Evolutionary conservation across 2,113 vertebrate genomes (phyloP).

Genomic region (Geococcyx californianus): DNA sequence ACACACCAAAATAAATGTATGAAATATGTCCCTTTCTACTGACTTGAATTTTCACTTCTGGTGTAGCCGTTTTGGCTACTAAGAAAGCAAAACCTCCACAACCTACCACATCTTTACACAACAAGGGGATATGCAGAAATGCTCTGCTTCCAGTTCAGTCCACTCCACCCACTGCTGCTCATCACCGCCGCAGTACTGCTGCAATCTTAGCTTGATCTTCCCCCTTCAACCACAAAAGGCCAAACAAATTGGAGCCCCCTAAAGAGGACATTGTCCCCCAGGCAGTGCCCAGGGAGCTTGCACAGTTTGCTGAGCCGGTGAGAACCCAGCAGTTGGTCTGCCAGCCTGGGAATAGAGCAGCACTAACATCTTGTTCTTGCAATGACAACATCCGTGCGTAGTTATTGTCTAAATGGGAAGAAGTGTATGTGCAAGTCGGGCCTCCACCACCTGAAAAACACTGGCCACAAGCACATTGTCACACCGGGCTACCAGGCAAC

Average conservation of each 20-base stretch:
- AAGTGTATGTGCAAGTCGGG: accelerated
- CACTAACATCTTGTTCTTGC: background rate
- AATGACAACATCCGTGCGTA: background rate
- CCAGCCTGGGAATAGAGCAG: background rate
- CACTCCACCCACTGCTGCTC: background rate
- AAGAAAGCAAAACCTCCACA: background rate
- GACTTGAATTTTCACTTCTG: background rate
- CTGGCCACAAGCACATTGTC: accelerated
- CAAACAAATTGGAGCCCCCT: background rate
- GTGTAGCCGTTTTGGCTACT: background rate
- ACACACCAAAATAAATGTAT: background rate
- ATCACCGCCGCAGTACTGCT: background rate
- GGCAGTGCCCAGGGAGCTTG: background rate
- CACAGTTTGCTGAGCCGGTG: background rate
- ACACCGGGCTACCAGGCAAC: background rate
- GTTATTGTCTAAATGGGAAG: background rate
- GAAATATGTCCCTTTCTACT: background rate
- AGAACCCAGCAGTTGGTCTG: background rate
- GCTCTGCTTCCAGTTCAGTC: background rate
- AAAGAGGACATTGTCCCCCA: background rate
- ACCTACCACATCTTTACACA: background rate
- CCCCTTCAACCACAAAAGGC: background rate
- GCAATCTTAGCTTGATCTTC: background rate
- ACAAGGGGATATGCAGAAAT: background rate
- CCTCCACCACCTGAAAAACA: background rate